Evolutionary conservation across 2,888 invertebrate genomes (phyloP).

Genomic region (Plemyria rubiginata): DNA sequence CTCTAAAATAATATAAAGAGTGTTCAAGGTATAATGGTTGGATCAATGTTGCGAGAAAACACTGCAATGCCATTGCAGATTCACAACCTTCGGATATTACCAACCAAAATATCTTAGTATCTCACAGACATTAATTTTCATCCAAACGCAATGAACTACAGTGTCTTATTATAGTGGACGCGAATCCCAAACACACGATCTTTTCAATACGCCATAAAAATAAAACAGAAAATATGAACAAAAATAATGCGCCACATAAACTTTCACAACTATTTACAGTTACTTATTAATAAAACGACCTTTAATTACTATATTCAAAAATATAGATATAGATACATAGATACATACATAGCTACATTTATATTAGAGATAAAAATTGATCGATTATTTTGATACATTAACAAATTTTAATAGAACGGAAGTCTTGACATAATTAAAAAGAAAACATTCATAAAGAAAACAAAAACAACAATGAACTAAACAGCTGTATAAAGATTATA

Average conservation of each 20-base stretch:
- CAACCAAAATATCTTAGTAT: constrained; percentile 38
- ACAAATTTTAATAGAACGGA: constrained; percentile 62
- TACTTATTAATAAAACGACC: constrained; percentile 75
- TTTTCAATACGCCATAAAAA: constrained; percentile 75
- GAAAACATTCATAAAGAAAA: constrained; percentile 50
- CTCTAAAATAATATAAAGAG: constrained; percentile 29
- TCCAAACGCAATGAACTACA: constrained; percentile 36
- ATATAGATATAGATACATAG: constrained; percentile 82
- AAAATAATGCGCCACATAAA: constrained; percentile 81
- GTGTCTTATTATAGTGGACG: constrained; percentile 55
- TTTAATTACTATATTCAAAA: constrained; percentile 79
- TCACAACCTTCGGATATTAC: constrained; percentile 43
- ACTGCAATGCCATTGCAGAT: constrained; percentile 39
- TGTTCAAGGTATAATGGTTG: constrained; percentile 39
- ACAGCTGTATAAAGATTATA: constrained; percentile 28
- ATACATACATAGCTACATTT: constrained; percentile 80
- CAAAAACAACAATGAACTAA: constrained; percentile 56
- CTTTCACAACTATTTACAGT: constrained; percentile 82
- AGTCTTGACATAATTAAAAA: constrained; percentile 59
- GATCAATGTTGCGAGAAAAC: constrained; percentile 39
- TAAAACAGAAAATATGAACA: constrained; percentile 70
- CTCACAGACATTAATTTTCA: constrained; percentile 38
- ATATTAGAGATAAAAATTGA: constrained; percentile 73
- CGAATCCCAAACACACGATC: constrained; percentile 60
- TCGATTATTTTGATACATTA: constrained; percentile 61